These are phyloP conservation scores for Tauraco hartlaubi DNA, from an alignment of 2,797 vertebrate genomes.

Conservation along the genomic window DNA sequence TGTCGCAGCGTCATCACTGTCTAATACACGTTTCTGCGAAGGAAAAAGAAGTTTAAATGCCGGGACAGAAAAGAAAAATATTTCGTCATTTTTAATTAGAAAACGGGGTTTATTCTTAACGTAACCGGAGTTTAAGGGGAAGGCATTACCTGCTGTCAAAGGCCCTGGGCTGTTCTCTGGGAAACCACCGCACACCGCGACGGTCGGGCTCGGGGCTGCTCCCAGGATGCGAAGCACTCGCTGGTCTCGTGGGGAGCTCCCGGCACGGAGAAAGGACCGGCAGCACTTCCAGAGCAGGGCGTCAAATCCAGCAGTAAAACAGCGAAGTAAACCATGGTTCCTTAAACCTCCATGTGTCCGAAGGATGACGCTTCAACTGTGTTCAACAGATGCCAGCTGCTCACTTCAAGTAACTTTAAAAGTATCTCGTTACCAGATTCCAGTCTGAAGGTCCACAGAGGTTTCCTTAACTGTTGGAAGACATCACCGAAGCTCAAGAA, in stretches of 20 bases:
- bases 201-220: background rate
- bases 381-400: background rate
- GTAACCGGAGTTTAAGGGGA: background rate
- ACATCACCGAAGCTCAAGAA: background rate
- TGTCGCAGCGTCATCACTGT: background rate
- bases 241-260: background rate
- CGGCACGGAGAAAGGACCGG: accelerated
- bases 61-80: too few species aligned
- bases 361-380: background rate
- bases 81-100: too few species aligned
- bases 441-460: background rate
- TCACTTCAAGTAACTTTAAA: background rate
- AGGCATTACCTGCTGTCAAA: accelerated
- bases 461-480: background rate
- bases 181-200: accelerated
- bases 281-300: background rate
- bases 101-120: background rate
- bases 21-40: accelerated
- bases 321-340: accelerated
- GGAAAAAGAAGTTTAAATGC: background rate
- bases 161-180: accelerated
- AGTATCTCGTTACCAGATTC: background rate
- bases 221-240: too few species aligned
- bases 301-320: accelerated
- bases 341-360: accelerated